A percentile compares a stretch with the other conserved stretches of the same genome.
Conservation (phyloP, 2,113 vertebrate genomes). For the Zapus hudsonius region DNA sequence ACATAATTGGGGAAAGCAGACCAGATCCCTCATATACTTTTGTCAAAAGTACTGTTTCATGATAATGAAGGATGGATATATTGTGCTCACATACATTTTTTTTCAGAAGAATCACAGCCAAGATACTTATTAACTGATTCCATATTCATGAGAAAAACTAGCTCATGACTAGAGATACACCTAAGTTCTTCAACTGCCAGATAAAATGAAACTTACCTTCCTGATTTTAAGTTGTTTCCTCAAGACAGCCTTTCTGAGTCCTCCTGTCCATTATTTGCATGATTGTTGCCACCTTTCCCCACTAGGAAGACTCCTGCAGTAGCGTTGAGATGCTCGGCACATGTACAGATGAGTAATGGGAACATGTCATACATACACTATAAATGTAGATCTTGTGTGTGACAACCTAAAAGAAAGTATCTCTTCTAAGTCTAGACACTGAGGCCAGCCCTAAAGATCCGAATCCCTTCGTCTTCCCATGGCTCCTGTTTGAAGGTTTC, state of each 20-base stretch:
- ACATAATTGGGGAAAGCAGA: background rate
- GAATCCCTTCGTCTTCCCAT: background rate
- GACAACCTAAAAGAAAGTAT: background rate
- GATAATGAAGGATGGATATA: too few relatives aligned
- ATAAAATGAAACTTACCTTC: slow-evolving; percentile 52
- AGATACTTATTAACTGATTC: background rate
- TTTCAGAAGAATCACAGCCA: background rate
- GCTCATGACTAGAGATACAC: background rate
- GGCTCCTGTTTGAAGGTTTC: background rate
- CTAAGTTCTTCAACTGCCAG: background rate
- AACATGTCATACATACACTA: accelerated
- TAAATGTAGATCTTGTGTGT: accelerated
- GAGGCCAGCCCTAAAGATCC: background rate
- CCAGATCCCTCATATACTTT: background rate
- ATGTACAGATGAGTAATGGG: accelerated
- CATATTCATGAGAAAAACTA: background rate
- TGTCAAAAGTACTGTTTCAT: background rate
- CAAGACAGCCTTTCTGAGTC: background rate
- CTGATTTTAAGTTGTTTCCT: slow-evolving; percentile 31
- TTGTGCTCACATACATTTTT: background rate
- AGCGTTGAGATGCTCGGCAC: background rate
- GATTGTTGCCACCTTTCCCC: background rate
- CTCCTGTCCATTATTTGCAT: background rate
- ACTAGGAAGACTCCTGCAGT: background rate
- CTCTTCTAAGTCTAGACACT: background rate